A percentile compares a stretch with the other conserved stretches of the same genome.
phyloP scores from a whole-genome alignment of 2,113 vertebrate genomes.

The Sterrhoptilus dennistouni region DNA sequence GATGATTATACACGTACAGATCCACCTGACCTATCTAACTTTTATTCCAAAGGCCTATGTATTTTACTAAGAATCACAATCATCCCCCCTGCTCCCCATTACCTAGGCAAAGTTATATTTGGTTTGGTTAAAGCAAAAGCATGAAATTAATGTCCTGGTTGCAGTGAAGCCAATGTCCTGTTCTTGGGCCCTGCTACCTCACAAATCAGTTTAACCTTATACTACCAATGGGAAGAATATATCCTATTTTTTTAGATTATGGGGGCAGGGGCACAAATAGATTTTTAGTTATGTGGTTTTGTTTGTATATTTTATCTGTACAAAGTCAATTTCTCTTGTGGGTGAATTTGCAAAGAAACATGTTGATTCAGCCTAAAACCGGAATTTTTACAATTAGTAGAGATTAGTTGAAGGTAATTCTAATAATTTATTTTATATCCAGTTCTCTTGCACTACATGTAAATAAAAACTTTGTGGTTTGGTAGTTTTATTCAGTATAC shows the following conservation, averaged over 20 bases:
- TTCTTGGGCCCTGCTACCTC: no score
- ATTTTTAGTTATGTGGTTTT: background rate
- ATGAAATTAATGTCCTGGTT: no score
- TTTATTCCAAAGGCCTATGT: no score
- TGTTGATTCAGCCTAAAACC: background rate
- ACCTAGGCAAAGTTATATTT: no score
- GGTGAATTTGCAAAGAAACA: background rate
- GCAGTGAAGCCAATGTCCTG: no score
- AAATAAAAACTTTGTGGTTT: background rate
- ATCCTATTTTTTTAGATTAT: background rate
- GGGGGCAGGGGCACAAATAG: fast-evolving
- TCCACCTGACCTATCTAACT: no score
- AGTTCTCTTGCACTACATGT: background rate
- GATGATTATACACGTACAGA: no score
- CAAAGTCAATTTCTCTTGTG: background rate
- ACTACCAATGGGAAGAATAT: background rate
- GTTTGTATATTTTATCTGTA: background rate
- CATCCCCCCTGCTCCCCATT: no score
- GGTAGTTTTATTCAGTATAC: background rate
- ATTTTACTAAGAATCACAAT: no score
- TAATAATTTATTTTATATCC: background rate
- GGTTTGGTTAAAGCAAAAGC: no score
- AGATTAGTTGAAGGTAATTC: background rate
- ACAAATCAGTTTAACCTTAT: no score
- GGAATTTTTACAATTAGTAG: background rate